Percentiles rank a stretch among this genome's conserved stretches.
Evolutionary conservation across 2,113 vertebrate genomes (phyloP).

Genomic region (Sylvilagus bachmani): DNA sequence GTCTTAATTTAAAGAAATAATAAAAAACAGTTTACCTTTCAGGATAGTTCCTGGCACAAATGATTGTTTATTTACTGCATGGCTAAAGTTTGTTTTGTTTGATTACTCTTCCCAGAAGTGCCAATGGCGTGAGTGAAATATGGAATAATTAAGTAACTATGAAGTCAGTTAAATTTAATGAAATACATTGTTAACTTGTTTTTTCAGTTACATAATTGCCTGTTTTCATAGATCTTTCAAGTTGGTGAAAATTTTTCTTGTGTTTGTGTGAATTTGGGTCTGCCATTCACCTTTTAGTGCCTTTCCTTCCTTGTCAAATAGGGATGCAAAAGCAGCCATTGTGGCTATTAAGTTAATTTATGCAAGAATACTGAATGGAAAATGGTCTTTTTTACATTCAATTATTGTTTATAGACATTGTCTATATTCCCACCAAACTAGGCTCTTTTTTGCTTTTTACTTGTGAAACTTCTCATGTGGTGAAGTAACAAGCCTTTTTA

Average conservation of each 20-base stretch:
- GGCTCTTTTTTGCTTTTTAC: too few species aligned
- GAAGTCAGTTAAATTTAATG: conserved; percentile 28
- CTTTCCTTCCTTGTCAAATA: conserved; percentile 38
- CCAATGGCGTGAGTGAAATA: conserved; percentile 43
- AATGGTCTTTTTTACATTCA: too few species aligned
- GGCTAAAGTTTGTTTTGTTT: conserved; percentile 39
- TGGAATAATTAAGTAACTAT: background rate
- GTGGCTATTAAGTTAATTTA: background rate
- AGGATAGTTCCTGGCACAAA: conserved; percentile 14
- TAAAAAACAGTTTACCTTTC: conserved; percentile 3
- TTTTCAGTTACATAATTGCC: conserved; percentile 32
- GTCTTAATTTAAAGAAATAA: conserved; percentile 60
- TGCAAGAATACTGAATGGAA: too few species aligned
- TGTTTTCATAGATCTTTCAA: conserved; percentile 55
- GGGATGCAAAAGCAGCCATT: background rate
- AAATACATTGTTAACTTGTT: conserved; percentile 22
- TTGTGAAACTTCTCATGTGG: too few species aligned
- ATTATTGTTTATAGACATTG: too few species aligned
- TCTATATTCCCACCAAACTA: too few species aligned
- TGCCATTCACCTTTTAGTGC: conserved; percentile 14
- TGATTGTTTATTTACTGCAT: conserved; percentile 22
- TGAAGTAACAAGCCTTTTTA: too few species aligned
- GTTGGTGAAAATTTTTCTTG: conserved; percentile 45
- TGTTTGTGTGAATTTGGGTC: background rate
- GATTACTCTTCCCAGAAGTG: background rate